Percentiles rank a stretch among this genome's conserved stretches.
Evolutionary conservation across 1,140 invertebrate genomes (phyloP).

Genomic region (Ostrea edulis): DNA sequence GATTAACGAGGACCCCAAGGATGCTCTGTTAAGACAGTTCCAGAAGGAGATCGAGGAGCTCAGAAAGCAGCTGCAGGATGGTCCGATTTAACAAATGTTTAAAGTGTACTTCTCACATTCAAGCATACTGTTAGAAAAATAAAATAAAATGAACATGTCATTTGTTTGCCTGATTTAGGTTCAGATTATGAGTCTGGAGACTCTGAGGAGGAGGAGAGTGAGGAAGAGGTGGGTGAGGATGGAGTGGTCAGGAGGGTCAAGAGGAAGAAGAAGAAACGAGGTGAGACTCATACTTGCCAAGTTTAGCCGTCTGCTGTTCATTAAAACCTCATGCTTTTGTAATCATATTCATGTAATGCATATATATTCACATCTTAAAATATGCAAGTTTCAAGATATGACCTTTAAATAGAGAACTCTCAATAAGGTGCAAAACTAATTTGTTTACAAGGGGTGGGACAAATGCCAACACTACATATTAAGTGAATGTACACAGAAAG

Average conservation of each 20-base stretch:
- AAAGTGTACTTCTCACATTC: neutral
- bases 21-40: conserved; percentile 96
- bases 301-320: neutral
- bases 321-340: neutral
- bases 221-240: conserved; percentile 74
- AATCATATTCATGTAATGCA: neutral
- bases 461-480: too few relatives aligned
- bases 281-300: conserved; percentile 33
- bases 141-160: neutral
- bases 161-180: neutral
- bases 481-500: too few relatives aligned
- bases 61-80: conserved; percentile 89
- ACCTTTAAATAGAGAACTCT: too few relatives aligned
- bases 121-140: neutral
- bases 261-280: conserved; percentile 62
- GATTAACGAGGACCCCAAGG: conserved; percentile 99
- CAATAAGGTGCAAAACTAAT: too few relatives aligned
- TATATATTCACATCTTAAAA: too few relatives aligned
- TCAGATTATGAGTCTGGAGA: conserved; percentile 61
- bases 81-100: conserved; percentile 60
- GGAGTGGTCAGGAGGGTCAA: conserved; percentile 71
- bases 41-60: conserved; percentile 98
- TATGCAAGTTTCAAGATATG: too few relatives aligned
- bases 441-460: too few relatives aligned
- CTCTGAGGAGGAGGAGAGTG: conserved; percentile 63